Conservation (phyloP, 2,113 vertebrate genomes). For the Monarcha castaneiventris region DNA sequence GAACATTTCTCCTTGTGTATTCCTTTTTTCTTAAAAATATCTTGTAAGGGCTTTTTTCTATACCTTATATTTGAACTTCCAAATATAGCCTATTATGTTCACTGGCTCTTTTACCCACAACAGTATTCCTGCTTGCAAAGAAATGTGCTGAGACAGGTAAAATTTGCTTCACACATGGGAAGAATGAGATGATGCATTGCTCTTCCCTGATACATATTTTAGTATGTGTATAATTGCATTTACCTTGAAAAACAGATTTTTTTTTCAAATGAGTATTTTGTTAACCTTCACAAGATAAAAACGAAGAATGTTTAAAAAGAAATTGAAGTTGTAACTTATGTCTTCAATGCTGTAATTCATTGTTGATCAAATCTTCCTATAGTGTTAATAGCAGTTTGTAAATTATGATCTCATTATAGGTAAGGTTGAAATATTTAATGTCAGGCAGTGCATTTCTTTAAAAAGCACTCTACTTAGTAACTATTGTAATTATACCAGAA, state of each 20-base stretch:
- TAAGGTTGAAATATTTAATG: conserved; percentile 31
- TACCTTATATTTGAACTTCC: not conserved
- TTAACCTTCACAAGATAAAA: conserved; percentile 15
- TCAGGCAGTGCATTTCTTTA: not conserved
- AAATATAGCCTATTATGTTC: not conserved
- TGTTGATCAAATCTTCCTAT: conserved; percentile 22
- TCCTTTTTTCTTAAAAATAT: not conserved
- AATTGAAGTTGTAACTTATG: conserved; percentile 6
- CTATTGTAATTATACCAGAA: conserved; percentile 30
- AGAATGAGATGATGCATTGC: not conserved
- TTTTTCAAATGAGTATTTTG: not conserved
- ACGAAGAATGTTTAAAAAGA: not conserved
- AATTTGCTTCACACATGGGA: not conserved
- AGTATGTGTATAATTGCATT: not conserved
- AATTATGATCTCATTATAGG: conserved; percentile 20
- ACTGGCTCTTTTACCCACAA: not conserved
- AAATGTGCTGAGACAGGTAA: not conserved
- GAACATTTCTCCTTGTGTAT: not conserved
- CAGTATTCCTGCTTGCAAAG: not conserved
- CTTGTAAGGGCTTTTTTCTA: not conserved
- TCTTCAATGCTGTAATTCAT: not conserved
- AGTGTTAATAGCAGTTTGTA: conserved; percentile 2
- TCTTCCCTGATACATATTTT: not conserved
- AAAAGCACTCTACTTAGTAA: conserved; percentile 14
- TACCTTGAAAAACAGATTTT: not conserved